Percentiles rank a stretch among this genome's conserved stretches.
Evolutionary conservation across 2,113 vertebrate genomes (phyloP).

Genomic region (Aix galericulata): DNA sequence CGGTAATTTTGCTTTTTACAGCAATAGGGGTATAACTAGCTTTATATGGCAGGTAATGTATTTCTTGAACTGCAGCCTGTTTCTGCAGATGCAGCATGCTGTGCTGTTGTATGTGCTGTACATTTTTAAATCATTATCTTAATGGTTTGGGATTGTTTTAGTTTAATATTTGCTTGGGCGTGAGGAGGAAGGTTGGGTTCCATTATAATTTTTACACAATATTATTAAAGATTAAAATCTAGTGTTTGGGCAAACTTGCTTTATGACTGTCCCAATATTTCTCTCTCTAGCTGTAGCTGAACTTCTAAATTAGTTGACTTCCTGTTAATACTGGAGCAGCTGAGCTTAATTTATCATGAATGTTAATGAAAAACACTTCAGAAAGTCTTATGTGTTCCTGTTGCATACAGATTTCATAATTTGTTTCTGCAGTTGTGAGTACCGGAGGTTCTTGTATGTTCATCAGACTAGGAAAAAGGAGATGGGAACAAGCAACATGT

Average conservation of each 20-base stretch:
- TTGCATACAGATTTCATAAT: not conserved
- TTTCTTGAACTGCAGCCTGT: not conserved
- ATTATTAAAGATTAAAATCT: not conserved
- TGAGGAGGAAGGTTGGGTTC: no score
- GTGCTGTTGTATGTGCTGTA: not conserved
- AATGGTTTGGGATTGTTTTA: not conserved
- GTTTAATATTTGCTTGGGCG: not conserved
- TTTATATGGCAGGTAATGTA: not conserved
- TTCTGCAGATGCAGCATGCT: not conserved
- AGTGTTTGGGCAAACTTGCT: not conserved
- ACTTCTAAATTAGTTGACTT: not conserved
- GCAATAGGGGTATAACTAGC: not conserved
- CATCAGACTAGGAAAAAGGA: not conserved
- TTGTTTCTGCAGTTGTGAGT: not conserved
- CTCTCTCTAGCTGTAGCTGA: not conserved
- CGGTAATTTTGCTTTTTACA: not conserved
- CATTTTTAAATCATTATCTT: not conserved
- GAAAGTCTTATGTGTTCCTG: not conserved
- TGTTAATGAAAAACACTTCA: not conserved
- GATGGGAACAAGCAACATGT: not conserved
- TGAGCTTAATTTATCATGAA: slow-evolving; percentile 7
- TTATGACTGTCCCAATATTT: not conserved
- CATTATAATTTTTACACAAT: not conserved
- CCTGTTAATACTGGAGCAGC: not conserved
- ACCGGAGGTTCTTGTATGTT: not conserved